phyloP scores from a whole-genome alignment of 2,113 vertebrate species.

The Raja brachyura region DNA sequence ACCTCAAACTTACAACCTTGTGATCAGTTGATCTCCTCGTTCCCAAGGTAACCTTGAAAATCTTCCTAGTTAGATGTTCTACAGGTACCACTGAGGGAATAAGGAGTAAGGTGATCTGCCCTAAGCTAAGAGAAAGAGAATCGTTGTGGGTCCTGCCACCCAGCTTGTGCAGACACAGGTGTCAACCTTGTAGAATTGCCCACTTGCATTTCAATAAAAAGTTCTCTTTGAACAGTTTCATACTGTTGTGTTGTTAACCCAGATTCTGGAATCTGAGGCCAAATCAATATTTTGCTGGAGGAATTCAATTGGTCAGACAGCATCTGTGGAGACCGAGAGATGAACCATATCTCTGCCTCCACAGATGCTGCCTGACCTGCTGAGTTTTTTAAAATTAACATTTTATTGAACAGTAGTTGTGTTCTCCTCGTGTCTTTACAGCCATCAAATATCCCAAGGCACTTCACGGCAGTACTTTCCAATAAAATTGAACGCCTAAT shows the following conservation, averaged over 20 bases:
- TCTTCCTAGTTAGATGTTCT: background rate
- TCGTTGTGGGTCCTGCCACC: background rate
- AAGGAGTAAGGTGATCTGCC: background rate
- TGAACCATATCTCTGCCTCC: too few relatives aligned
- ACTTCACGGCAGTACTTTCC: background rate
- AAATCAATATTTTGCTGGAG: too few relatives aligned
- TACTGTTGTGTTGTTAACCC: background rate
- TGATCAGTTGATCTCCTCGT: background rate
- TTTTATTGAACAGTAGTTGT: background rate
- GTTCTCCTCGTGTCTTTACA: background rate
- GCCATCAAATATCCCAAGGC: background rate
- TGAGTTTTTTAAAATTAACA: background rate
- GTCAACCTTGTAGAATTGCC: background rate
- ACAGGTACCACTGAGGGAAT: background rate
- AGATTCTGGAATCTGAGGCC: too few relatives aligned
- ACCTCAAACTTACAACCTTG: background rate
- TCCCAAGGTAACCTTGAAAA: background rate
- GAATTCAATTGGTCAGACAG: too few relatives aligned
- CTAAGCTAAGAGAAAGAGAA: background rate
- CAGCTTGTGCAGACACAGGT: background rate
- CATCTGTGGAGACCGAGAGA: too few relatives aligned
- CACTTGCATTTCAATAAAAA: background rate
- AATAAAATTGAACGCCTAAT: background rate
- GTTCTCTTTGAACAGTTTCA: background rate
- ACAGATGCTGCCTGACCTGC: too few relatives aligned